Conservation (phyloP, 35 echinoderm and acorn worm species). For the Acanthaster planci region DNA sequence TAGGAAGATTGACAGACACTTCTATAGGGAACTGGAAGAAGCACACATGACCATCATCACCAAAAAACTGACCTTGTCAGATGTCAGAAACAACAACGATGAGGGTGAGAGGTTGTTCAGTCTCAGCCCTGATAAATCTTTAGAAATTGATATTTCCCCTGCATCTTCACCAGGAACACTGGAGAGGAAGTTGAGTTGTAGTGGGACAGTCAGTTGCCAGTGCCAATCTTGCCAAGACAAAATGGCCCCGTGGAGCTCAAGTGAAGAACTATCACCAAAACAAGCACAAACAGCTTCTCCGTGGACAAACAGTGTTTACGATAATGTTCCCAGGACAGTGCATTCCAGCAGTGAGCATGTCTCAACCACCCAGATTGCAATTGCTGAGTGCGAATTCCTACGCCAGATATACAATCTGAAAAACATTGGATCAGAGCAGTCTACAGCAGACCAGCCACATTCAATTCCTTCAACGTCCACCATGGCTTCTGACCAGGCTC, state of each 20-base stretch:
- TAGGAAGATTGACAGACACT: constrained; percentile 51
- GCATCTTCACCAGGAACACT: constrained; percentile 11
- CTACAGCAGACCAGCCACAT: not conserved
- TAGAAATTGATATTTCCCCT: not conserved
- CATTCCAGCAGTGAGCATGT: constrained; percentile 86
- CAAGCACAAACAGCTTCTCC: constrained; percentile 7
- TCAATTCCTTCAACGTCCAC: not conserved
- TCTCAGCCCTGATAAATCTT: constrained; percentile 7
- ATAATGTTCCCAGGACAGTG: constrained; percentile 84
- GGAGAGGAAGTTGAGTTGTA: constrained; percentile 31
- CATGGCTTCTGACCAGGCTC: constrained; percentile 18
- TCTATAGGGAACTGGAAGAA: constrained; percentile 50
- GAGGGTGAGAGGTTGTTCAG: constrained; percentile 33
- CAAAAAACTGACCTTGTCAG: constrained; percentile 29
- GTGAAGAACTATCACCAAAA: constrained; percentile 7
- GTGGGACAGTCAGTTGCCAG: constrained; percentile 54
- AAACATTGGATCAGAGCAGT: constrained; percentile 63
- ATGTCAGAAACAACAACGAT: constrained; percentile 88
- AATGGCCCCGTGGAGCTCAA: constrained; percentile 42
- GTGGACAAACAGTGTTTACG: constrained; percentile 70
- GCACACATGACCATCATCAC: constrained; percentile 37
- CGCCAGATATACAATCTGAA: constrained; percentile 92
- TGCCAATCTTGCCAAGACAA: constrained; percentile 73
- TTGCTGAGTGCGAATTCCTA: constrained; percentile 82
- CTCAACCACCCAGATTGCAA: constrained; percentile 52